phyloP scores from a whole-genome alignment of 2,888 invertebrate genomes.

The Dromius quadrimaculatus region DNA sequence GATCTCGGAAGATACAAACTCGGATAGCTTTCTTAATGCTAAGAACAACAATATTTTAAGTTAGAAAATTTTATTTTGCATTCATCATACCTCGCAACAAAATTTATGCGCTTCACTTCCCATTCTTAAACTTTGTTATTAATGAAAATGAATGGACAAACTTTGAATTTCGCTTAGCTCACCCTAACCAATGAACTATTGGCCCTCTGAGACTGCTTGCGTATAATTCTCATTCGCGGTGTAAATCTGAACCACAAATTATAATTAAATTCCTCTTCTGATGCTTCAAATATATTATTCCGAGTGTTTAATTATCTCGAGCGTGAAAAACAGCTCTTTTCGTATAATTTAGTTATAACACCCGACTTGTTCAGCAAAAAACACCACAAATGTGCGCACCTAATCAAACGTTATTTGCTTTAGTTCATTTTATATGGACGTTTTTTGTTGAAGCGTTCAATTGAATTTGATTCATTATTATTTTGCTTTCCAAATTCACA shows the following conservation, averaged over 20 bases:
- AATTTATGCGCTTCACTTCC: constrained; percentile 22
- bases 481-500: neutral
- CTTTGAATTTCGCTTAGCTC: constrained; percentile 25
- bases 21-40: too few relatives aligned
- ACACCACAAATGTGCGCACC: neutral
- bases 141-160: constrained; percentile 41
- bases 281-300: constrained; percentile 41
- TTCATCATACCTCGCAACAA: constrained; percentile 2
- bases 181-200: constrained; percentile 35
- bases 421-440: neutral
- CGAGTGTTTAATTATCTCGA: constrained; percentile 23
- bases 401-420: neutral
- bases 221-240: constrained; percentile 29
- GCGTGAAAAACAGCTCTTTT: constrained; percentile 20
- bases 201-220: constrained; percentile 29
- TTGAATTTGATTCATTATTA: constrained; percentile 1
- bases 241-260: constrained; percentile 28
- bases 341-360: constrained; percentile 14
- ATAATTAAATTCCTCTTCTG: constrained; percentile 37
- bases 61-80: too few relatives aligned
- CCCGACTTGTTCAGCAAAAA: neutral
- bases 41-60: too few relatives aligned
- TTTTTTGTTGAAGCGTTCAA: constrained; percentile 2
- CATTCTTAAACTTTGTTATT: constrained; percentile 31
- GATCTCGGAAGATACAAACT: too few relatives aligned